A percentile compares a stretch with the other conserved stretches of the same genome.
These are phyloP conservation scores for Camponotus floridanus DNA, from an alignment of 1,140 invertebrate species.

Conservation along the genomic window DNA sequence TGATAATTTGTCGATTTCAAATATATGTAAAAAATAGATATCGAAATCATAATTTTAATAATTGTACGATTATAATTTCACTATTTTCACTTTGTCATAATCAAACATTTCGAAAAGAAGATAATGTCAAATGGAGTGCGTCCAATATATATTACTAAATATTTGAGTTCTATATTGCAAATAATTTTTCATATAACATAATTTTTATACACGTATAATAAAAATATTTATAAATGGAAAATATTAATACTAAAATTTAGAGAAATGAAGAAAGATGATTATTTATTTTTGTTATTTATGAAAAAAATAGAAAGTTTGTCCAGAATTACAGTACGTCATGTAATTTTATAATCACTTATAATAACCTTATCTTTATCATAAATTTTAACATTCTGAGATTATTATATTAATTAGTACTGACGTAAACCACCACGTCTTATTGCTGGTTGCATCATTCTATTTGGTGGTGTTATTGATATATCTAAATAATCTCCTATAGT, in stretches of 20 bases:
- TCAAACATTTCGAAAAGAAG: no score
- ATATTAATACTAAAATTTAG: not conserved
- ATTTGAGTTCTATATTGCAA: no score
- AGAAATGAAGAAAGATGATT: not conserved
- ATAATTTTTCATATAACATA: no score
- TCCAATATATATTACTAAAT: no score
- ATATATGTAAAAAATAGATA: not conserved
- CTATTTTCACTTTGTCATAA: no score
- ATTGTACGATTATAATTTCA: no score
- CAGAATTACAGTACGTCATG: constrained; percentile 95
- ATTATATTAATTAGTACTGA: constrained; percentile 85
- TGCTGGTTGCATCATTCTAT: constrained; percentile 90
- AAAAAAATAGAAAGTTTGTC: constrained; percentile 74
- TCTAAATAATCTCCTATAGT: constrained; percentile 98
- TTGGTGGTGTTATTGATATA: constrained; percentile 97
- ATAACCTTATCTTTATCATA: constrained; percentile 89
- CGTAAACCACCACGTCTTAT: constrained; percentile 88
- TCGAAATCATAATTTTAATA: not conserved
- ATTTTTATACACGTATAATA: no score
- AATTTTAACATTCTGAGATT: constrained; percentile 12
- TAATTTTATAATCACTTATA: constrained; percentile 97
- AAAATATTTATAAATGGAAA: not conserved
- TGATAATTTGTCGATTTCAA: not conserved
- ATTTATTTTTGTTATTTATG: constrained; percentile 13
- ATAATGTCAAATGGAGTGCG: no score